These are phyloP conservation scores for Penaeus japonicus DNA, from an alignment of 1,140 invertebrate genomes.

Conservation along the genomic window DNA sequence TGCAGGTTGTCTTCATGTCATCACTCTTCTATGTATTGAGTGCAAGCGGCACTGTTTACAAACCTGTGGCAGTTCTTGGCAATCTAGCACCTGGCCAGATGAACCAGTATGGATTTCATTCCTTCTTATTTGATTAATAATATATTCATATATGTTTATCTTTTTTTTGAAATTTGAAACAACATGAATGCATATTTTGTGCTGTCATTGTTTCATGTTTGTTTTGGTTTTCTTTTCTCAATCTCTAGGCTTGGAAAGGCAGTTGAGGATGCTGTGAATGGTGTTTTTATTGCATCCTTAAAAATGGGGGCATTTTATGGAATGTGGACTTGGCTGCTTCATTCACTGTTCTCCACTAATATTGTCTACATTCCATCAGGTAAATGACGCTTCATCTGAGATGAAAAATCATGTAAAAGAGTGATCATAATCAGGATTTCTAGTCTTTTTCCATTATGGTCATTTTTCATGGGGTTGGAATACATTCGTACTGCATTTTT, in stretches of 20 bases:
- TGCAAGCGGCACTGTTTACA: constrained; percentile 87
- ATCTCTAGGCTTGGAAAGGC: constrained; percentile 76
- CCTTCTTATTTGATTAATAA: not conserved
- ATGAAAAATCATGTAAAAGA: too few relatives aligned
- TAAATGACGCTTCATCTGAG: constrained; percentile 62
- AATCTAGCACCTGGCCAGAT: constrained; percentile 76
- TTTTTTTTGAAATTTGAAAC: not conserved
- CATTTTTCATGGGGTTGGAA: too few relatives aligned
- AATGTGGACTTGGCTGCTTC: constrained; percentile 96
- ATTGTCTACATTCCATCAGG: constrained; percentile 94
- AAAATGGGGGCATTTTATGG: constrained; percentile 98
- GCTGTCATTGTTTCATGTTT: not conserved
- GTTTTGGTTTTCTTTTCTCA: not conserved
- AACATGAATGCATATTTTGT: not conserved
- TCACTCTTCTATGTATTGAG: constrained; percentile 94
- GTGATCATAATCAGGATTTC: too few relatives aligned
- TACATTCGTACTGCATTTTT: too few relatives aligned
- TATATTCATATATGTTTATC: too few relatives aligned
- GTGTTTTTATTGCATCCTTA: constrained; percentile 91
- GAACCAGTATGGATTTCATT: constrained; percentile 63
- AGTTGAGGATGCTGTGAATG: constrained; percentile 75
- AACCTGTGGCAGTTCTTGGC: constrained; percentile 86
- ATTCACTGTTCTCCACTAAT: constrained; percentile 93
- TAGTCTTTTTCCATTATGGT: too few relatives aligned
- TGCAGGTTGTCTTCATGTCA: constrained; percentile 93